Evolutionary conservation across 2,113 vertebrate genomes (phyloP), one percentile per base, ranked within the genome.

Genomic region (Etheostoma cragini): DNA sequence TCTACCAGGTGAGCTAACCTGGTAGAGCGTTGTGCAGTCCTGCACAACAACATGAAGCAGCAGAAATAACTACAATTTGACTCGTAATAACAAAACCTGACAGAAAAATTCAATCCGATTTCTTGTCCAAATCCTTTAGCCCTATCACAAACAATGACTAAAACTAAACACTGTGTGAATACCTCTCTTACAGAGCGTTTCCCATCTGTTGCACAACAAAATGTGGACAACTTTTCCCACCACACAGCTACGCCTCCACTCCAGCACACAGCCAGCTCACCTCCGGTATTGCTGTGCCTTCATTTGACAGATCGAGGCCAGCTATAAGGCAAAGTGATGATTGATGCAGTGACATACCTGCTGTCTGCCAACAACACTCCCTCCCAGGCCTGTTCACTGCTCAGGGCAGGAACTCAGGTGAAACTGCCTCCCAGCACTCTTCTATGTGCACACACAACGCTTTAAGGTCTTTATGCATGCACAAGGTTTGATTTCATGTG

Each of bases 291-390:
- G 21, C 4, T 57, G 58, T 56, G 65, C 12, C 42, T 66, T 16
- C 12, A 24, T 58, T 72, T 81, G 82, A 81, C 84, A 82, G 74
- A 80, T 77, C 45, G n/a, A 8, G 68, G 69, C 50, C 72, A 21
- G 76, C 64, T 69, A 69, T 69, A 69, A 58, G 21, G 68, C 22
- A 68, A 42, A 46, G 65, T 0, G 82, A 75, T 76, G 86, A 89
- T 8, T 69, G 88, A 90, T 6, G 17, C 50, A 26, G 73, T 24
- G 78, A 88, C 87, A 86, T 70, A 81, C 80, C 85, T 82, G 80
- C 63, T 26, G 21, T 68, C 83, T 72, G 73, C 87, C 73, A 74
- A 0, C 81, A 61, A 30, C 83, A 49, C 78, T 71, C 74, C 83
- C 69, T 88, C 64, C 8, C 66, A 67, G 60, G 61, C 42, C n/a